phyloP scores from a whole-genome alignment of 2,113 vertebrate species.

The Colossoma macropomum region DNA sequence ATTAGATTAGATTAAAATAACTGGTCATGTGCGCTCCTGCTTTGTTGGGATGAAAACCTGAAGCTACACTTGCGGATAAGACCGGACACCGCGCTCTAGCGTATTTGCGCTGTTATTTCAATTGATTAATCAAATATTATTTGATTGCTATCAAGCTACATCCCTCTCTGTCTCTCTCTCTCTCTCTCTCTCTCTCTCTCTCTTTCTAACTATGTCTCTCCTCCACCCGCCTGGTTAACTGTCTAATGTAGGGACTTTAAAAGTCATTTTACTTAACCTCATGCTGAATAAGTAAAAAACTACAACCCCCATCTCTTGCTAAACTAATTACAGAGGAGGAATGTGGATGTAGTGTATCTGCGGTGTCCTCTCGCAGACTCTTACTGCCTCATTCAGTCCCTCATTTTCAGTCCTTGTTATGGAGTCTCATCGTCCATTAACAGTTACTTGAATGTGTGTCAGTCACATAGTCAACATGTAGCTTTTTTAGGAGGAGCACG shows the following conservation, averaged over 20 bases:
- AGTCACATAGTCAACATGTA: constrained; percentile 25
- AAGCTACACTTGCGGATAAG: no score
- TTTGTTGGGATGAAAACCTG: no score
- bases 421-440: constrained; percentile 28
- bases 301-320: constrained; percentile 7
- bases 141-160: no score
- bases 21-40: no score
- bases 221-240: background rate
- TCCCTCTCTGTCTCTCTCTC: background rate
- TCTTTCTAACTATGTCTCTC: background rate
- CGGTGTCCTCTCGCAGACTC: constrained; percentile 20
- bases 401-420: background rate
- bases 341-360: constrained; percentile 45
- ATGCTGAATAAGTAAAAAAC: constrained; percentile 44
- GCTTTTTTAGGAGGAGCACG: constrained; percentile 6
- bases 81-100: no score
- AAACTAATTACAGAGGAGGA: constrained; percentile 47
- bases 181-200: background rate
- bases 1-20: background rate
- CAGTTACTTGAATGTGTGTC: constrained; percentile 41
- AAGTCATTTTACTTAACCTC: constrained; percentile 15
- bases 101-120: no score
- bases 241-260: background rate
- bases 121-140: no score
- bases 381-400: background rate